Evolutionary conservation across 2,888 invertebrate species (phyloP), one percentile per base, ranked within the genome.

Genomic region (Phyto melanocephala): DNA sequence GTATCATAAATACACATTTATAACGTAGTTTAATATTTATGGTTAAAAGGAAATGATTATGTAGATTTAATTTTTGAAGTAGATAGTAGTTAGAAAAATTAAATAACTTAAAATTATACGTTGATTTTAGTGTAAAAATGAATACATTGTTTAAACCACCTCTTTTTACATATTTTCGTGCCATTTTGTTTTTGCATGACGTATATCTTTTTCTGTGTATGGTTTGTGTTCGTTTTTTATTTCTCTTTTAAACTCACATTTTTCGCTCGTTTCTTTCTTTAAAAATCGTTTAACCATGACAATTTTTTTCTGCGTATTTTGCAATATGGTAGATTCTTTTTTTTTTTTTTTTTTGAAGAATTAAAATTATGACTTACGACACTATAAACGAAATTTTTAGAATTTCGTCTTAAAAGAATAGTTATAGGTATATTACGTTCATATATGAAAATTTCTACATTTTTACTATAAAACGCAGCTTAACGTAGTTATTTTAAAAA

Each of bases 331-430:
- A 62, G 60, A 54, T 45, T 63, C 45, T 45, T 37, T 56, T 33
- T 58, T 22, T 28, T 37, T 50, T 47, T 17, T 45, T 62, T 68
- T 77, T 24, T 42, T 13, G 35, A 67, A 17, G 40, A 56, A 22
- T 22, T 74, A 71, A 70, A 70, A 81, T 60, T 78, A 81, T 42
- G 75, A 82, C 82, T 82, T 82, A 82, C 71, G 79, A 71, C 79
- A 52, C 82, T 82, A 82, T 60, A 75, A 17, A 58, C 70, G 79
- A 76, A 79, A 72, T 58, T 37, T 42, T 60, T 68, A 22, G 67
- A 81, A n/a, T 56, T 76, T 71, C 71, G 65, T 28, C 52, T 54
- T 40, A 82, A 75, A 82, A 54, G 45, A 45, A 75, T 52, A 47
- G 54, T 56, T 65, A 42, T 52, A 56, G 47, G 50, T 52, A 56